Base-by-base conservation (phyloP, 1,140 invertebrate species). In the Prorops nasuta region DNA sequence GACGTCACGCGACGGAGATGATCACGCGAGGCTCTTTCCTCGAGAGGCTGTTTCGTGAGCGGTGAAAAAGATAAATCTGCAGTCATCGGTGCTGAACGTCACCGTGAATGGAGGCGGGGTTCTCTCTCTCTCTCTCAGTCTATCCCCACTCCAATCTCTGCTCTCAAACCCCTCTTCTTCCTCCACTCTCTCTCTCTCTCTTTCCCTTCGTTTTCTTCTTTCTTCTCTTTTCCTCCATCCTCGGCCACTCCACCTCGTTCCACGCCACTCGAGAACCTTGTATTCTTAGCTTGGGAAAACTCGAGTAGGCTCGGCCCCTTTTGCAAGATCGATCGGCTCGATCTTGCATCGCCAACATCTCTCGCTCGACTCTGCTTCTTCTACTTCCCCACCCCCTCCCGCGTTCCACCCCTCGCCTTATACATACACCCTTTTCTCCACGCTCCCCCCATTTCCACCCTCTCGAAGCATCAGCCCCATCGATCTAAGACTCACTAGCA, bases 261-360 rank as follows among this genome's bases (percentile, higher is more conserved):
- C 49, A 64, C 50, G 39, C 22, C 44, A 58, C 58, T 66, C 54
- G 50, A 63, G 49, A 44, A 59, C 58, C 54, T 65, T 4, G 67
- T 75, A 71, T 75, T 74, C 71, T 74, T 71, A 67, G 67, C 63
- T 71, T 64, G 64, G 67, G 58, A 67, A 72, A 65, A 65, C 66
- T 74, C 63, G 60, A 74, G 71, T 66, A 63, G 32, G 38, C 41
- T 10, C 4, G 65, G 58, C 61, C 63, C 54, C 61, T 61, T 71
- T 65, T 62, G 61, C 28, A 44, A 55, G 60, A 71, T 73, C 64
- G 67, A 73, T 70, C 67, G 63, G 57, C 57, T 36, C 47, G 63
- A 69, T 71, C 64, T 66, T 58, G 3, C 20, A 21, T 39, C 44
- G 50, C 28, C 41, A 37, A 41, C 45, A 41, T 48, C 34, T 38